These are phyloP conservation scores for Aricia agestis DNA, from an alignment of 1,140 invertebrate species.

Conservation along the genomic window DNA sequence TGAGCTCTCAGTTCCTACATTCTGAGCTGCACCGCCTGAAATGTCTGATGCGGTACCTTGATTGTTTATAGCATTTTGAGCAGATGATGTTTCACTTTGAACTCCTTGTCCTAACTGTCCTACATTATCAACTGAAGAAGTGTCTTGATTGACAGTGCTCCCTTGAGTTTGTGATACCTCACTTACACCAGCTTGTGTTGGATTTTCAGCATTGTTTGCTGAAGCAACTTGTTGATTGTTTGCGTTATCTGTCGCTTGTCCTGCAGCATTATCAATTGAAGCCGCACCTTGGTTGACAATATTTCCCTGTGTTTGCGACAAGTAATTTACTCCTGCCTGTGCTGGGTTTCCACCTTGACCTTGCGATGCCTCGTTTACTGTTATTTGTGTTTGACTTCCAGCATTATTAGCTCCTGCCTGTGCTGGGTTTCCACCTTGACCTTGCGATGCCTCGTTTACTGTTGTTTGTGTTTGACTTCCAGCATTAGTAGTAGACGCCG, in stretches of 20 bases:
- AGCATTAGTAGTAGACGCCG: neutral
- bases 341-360: neutral
- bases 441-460: neutral
- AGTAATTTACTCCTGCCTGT: neutral
- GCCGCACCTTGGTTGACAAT: neutral
- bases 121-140: neutral
- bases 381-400: neutral
- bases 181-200: neutral
- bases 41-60: neutral
- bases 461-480: neutral
- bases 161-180: neutral
- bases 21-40: too few species aligned
- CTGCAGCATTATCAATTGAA: neutral
- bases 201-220: neutral
- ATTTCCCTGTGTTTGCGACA: neutral
- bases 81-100: neutral
- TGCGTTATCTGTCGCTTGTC: neutral
- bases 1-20: too few species aligned
- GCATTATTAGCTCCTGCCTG: neutral
- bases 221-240: too few species aligned
- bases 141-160: neutral
- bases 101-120: neutral
- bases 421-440: neutral
- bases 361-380: neutral
- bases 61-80: neutral